These are phyloP conservation scores for Phenganax marumi DNA, from an alignment of 92 coral and sea anemone genomes.

Conservation along the genomic window DNA sequence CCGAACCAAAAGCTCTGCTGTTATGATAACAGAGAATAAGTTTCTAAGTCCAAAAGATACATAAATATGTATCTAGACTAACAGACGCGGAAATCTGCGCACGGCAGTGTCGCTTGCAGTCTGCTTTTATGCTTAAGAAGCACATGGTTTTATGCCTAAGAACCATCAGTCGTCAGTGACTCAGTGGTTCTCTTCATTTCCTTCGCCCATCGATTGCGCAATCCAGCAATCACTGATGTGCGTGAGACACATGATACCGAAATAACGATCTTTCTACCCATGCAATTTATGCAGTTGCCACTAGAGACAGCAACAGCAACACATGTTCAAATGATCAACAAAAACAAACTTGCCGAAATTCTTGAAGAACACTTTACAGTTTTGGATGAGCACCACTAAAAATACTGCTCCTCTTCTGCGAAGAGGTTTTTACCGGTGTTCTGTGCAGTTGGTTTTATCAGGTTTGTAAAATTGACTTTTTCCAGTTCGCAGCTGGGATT, in stretches of 20 bases:
- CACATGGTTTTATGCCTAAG: too few relatives aligned
- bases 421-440: not conserved
- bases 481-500: not conserved
- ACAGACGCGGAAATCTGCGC: too few relatives aligned
- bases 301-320: slow-evolving; percentile 9
- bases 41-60: too few relatives aligned
- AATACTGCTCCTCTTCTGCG: not conserved
- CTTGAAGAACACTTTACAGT: not conserved
- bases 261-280: not conserved
- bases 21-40: too few relatives aligned
- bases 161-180: too few relatives aligned
- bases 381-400: not conserved
- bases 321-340: slow-evolving; percentile 6
- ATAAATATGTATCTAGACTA: too few relatives aligned
- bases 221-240: not conserved
- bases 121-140: too few relatives aligned
- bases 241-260: not conserved
- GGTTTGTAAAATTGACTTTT: not conserved
- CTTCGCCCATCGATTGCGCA: too few relatives aligned
- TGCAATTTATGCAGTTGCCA: slow-evolving; percentile 21
- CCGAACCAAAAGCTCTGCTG: too few relatives aligned
- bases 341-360: not conserved
- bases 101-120: too few relatives aligned
- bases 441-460: too few relatives aligned
- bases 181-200: too few relatives aligned